Evolutionary conservation across 2,113 vertebrate genomes (phyloP).

Genomic region (Microtus richardsoni): DNA sequence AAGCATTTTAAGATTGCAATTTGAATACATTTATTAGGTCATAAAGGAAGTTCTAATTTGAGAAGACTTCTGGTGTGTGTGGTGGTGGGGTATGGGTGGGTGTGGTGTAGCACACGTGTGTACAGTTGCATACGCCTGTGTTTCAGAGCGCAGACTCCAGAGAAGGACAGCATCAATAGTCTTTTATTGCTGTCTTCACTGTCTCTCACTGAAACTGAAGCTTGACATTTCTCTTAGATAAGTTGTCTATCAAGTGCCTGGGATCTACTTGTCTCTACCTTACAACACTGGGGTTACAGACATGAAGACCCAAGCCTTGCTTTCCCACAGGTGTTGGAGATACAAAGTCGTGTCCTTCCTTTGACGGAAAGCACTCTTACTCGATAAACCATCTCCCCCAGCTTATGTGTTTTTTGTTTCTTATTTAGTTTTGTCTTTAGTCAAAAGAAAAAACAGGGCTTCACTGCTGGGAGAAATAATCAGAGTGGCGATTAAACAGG

Average conservation of each 20-base stretch:
- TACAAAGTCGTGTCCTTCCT: neutral
- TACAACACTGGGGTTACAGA: neutral
- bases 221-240: neutral
- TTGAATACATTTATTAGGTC: neutral
- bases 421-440: neutral
- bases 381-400: neutral
- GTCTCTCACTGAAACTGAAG: neutral
- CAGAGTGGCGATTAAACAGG: neutral
- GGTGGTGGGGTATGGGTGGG: neutral
- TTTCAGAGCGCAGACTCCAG: neutral
- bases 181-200: neutral
- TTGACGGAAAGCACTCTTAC: neutral
- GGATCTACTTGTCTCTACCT: neutral
- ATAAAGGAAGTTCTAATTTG: neutral
- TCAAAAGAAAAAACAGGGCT: neutral
- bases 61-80: neutral
- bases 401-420: neutral
- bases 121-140: neutral
- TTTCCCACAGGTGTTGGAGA: neutral
- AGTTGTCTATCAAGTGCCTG: neutral
- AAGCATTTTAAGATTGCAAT: slow-evolving; percentile 16
- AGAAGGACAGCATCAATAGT: neutral
- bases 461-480: neutral
- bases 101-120: neutral
- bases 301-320: neutral